Base-by-base conservation (phyloP, 2,888 invertebrate species). In the Volucella zonaria region DNA sequence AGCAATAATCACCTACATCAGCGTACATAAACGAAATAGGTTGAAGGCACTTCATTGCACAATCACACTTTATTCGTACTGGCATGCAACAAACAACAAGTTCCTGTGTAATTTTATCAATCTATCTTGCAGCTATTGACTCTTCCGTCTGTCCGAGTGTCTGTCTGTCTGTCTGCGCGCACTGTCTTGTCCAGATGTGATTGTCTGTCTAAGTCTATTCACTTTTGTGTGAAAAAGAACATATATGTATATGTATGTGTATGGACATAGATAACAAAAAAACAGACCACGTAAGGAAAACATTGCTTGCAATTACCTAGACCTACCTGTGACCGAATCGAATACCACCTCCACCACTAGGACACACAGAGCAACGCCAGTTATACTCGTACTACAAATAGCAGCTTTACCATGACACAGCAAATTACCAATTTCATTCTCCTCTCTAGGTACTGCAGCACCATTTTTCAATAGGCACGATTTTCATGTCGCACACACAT, bases 381-480 rank as follows among this genome's bases (percentile, higher is more conserved):
- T 77, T 45, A n/a, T 61, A 45, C 45, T 73, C 61, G 59, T 59
- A 64, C 40, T 76, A 85, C 85, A 77, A 81, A 85, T 77, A 59
- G 68, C 76, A 76, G 85, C 54, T 81, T 81, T 76, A 52, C 73
- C 85, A 77, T 85, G 85, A 85, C 81, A 85, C 85, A 85, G 81
- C 73, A 85, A 85, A 85, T 85, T 85, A 81, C 81, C 76, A 62
- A 81, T 85, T 85, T 85, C 52, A 43, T 75, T 73, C 18, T 51
- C 31, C 6, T 31, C 31, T 31, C 31, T 31, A 6, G 31, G 6
- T 31, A 62, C 67, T 59, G 71, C 66, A 59, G 75, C 70, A 76
- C 81, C 81, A 76, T 85, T 81, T 81, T 81, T 77, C 81, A 85
- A 73, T 85, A 85, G 76, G 81, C 85, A 85, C 85, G 85, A 85